Conservation (phyloP, 2,113 vertebrate species). For the Oriolus oriolus region DNA sequence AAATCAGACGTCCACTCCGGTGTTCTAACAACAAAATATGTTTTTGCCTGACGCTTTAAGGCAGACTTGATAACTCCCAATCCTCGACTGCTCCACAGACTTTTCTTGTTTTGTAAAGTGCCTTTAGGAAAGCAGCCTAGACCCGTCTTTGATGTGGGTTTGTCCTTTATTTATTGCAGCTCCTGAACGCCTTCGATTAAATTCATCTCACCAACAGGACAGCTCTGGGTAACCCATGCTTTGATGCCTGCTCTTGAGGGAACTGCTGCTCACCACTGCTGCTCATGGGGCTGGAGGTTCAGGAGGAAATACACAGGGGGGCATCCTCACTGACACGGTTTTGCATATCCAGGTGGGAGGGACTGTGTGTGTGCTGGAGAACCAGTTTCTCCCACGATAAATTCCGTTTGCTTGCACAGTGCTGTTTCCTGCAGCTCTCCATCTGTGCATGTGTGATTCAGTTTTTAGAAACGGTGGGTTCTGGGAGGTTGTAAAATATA, state of each 20-base stretch:
- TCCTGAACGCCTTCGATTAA: slow-evolving; percentile 52
- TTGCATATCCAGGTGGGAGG: background rate
- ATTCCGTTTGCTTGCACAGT: background rate
- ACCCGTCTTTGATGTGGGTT: slow-evolving; percentile 75
- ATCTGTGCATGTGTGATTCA: background rate
- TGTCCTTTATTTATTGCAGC: slow-evolving; percentile 22
- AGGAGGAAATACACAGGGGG: background rate
- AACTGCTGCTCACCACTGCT: background rate
- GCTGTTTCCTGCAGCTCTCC: background rate
- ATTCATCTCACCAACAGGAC: background rate
- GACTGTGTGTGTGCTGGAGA: background rate
- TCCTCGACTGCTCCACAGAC: slow-evolving; percentile 34
- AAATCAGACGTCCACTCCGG: background rate
- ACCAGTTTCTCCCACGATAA: background rate
- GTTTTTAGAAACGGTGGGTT: background rate
- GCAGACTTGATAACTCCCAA: slow-evolving; percentile 36
- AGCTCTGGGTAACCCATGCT: background rate
- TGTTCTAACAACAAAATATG: background rate
- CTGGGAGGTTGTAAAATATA: background rate
- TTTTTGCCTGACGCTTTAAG: background rate
- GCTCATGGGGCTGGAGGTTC: background rate
- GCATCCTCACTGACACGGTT: background rate
- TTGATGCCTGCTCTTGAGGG: background rate
- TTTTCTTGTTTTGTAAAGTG: slow-evolving; percentile 61
- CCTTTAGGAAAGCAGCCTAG: slow-evolving; percentile 57